phyloP scores from a whole-genome alignment of 2,797 vertebrate species.

The Miichthys miiuy region DNA sequence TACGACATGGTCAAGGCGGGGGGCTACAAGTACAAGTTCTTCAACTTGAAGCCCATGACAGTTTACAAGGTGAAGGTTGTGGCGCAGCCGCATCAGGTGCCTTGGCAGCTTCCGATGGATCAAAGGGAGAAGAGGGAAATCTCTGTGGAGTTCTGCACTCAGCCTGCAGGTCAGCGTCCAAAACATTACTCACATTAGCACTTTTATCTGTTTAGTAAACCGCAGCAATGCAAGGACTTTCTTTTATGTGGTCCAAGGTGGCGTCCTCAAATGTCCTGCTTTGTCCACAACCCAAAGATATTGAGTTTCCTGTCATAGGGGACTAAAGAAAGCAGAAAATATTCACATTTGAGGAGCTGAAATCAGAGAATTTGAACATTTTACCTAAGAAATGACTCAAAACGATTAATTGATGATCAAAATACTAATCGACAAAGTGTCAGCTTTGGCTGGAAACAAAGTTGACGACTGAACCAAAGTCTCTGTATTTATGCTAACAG shows the following conservation, averaged over 20 bases:
- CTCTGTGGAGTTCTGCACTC: conserved; percentile 94
- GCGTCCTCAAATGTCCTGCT: no score
- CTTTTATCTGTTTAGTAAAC: conserved; percentile 7
- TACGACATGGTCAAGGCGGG: conserved; percentile 93
- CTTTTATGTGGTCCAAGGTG: background rate
- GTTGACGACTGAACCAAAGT: background rate
- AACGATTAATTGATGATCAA: no score
- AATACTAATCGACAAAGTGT: background rate
- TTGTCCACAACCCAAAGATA: no score
- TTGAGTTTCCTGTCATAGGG: no score
- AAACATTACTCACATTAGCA: conserved; percentile 12
- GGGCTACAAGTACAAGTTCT: conserved; percentile 94
- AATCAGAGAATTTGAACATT: no score
- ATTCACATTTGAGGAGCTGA: no score
- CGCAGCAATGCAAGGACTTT: background rate
- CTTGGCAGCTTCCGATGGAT: conserved; percentile 97
- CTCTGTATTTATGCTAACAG: conserved; percentile 25
- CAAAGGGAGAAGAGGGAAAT: conserved; percentile 96
- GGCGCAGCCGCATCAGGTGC: conserved; percentile 98
- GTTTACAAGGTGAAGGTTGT: conserved; percentile 94
- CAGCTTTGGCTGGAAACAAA: conserved; percentile 3
- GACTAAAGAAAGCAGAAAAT: no score
- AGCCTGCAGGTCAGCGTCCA: conserved; percentile 91
- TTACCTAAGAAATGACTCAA: no score
- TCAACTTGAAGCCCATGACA: conserved; percentile 92